phyloP scores from a whole-genome alignment of 2,888 invertebrate genomes.

The Saturnia pavonia region DNA sequence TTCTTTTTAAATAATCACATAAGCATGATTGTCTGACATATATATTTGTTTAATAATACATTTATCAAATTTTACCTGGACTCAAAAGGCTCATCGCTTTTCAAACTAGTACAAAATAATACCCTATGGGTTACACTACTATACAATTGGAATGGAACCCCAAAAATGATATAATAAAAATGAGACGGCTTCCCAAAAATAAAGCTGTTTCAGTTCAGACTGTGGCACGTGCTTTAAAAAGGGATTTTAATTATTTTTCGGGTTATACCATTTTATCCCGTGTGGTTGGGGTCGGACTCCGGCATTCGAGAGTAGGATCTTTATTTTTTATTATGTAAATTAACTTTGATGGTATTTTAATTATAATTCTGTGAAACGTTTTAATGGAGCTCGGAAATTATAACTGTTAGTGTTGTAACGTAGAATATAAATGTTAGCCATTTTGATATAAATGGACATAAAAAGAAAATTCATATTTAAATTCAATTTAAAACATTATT shows the following conservation, averaged over 20 bases:
- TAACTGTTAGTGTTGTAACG: not conserved
- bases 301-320: not conserved
- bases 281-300: slow-evolving; percentile 5
- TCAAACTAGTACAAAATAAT: too few relatives aligned
- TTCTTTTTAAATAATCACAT: too few relatives aligned
- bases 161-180: slow-evolving; percentile 13
- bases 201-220: slow-evolving; percentile 19
- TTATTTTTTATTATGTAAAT: slow-evolving; percentile 18
- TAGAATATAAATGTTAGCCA: not conserved
- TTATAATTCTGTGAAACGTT: not conserved
- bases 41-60: too few relatives aligned
- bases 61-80: too few relatives aligned
- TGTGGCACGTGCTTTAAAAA: slow-evolving; percentile 12
- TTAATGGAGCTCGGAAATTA: not conserved
- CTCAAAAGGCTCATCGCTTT: too few relatives aligned
- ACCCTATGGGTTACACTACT: not conserved
- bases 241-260: slow-evolving; percentile 26
- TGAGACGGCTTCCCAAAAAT: slow-evolving; percentile 15
- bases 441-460: too few relatives aligned
- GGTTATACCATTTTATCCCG: slow-evolving; percentile 23
- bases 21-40: too few relatives aligned
- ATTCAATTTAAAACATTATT: too few relatives aligned
- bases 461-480: too few relatives aligned
- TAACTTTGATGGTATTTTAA: slow-evolving; percentile 24
- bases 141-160: not conserved